Evolutionary conservation across 1,140 invertebrate genomes (phyloP).

Genomic region (Orchesella cincta): DNA sequence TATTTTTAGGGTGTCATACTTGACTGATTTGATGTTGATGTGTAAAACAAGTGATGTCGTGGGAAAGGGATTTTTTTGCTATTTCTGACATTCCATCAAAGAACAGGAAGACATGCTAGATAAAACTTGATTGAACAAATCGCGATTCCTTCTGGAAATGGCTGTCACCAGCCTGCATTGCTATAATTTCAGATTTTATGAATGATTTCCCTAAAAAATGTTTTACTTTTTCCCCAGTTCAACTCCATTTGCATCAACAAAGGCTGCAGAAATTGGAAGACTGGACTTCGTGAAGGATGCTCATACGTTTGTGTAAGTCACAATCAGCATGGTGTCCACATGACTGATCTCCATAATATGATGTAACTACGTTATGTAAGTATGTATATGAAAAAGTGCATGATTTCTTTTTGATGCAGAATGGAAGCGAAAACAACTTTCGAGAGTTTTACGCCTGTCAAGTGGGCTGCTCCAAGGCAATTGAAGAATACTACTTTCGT

Average conservation of each 20-base stretch:
- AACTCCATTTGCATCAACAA: constrained; percentile 35
- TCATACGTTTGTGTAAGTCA: constrained; percentile 44
- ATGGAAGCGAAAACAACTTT: constrained; percentile 42
- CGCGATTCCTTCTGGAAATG: too few relatives aligned
- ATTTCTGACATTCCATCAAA: too few relatives aligned
- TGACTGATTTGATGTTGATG: neutral
- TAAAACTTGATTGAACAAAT: too few relatives aligned
- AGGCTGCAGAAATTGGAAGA: constrained; percentile 48
- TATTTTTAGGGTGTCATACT: constrained; percentile 18
- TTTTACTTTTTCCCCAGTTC: constrained; percentile 3
- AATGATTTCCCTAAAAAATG: too few relatives aligned
- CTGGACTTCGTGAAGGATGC: constrained; percentile 42
- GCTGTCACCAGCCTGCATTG: too few relatives aligned
- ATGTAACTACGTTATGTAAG: neutral
- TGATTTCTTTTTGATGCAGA: constrained; percentile 14
- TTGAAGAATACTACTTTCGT: constrained; percentile 44
- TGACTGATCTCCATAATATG: neutral
- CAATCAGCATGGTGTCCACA: neutral
- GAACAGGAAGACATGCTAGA: too few relatives aligned
- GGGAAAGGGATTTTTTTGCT: neutral
- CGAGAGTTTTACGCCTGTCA: constrained; percentile 45
- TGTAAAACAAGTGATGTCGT: neutral
- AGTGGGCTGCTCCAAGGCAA: constrained; percentile 46
- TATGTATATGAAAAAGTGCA: neutral
- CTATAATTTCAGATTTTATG: too few relatives aligned